Base-by-base conservation (phyloP, 2,888 invertebrate genomes). In the Cerceris rybyensis region DNA sequence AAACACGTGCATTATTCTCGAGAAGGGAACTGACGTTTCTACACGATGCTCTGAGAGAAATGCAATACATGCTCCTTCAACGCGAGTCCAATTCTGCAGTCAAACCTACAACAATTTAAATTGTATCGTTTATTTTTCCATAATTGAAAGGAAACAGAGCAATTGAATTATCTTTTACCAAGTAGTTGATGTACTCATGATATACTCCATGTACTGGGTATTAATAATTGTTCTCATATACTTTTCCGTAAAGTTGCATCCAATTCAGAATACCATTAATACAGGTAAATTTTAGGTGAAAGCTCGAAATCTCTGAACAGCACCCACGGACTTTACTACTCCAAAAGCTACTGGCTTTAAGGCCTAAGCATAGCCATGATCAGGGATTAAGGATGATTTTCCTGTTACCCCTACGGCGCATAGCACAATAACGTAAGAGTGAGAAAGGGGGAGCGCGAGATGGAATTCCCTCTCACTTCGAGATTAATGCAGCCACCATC, bases 401-500 rank as follows among this genome's bases (percentile, higher is more conserved):
- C 81, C 42, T 58, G 75, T 16, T 14, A 43, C 64, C 75, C 39
- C 63, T 69, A 46, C 17, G 61, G 65, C 75, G 68, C 65, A 59
- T 63, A 61, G 65, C 58, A 60, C 73, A 72, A 63, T 67, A 58
- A 49, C 54, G 43, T 41, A 43, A 57, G 41, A 41, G 17, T 49
- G 60, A 14, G 42, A 42, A 17, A 42, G 67, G 41, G 54, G 16
- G 49, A 49, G 28, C 55, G 55, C 13, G 58, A 69, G 52, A 50
- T 28, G 66, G 59, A 58, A 50, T 54, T 49, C 49, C 46, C 77
- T 60, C 78, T 64, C 55, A 54, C 60, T 64, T 66, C 64, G 74
- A 83, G 84, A 89, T 89, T 89, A 89, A 89, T 84, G 83, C 82
- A 82, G 78, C 87, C 76, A 74, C 83, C 83, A 78, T 85, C 73